Evolutionary conservation across 2,797 vertebrate species (phyloP).

Genomic region (Thunnus albacares): DNA sequence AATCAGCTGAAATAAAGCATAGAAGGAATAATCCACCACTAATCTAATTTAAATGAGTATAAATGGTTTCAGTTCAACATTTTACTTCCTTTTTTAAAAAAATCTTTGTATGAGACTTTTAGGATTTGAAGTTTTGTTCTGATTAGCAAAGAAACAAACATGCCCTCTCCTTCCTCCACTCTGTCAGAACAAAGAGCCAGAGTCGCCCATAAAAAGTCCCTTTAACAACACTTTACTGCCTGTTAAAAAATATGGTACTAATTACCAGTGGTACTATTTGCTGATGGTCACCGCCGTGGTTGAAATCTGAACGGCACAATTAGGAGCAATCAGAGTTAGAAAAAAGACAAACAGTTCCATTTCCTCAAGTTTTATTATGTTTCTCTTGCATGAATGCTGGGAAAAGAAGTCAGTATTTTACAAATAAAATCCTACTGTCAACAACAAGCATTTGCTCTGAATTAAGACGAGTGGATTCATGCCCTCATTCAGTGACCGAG

Average conservation of each 20-base stretch:
- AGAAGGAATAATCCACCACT: slow-evolving; percentile 8
- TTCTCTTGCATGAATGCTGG: slow-evolving; percentile 66
- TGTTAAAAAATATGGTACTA: slow-evolving; percentile 76
- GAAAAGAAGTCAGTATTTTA: slow-evolving; percentile 65
- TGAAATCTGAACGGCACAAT: slow-evolving; percentile 49
- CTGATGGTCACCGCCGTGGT: slow-evolving; percentile 66
- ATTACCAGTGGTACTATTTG: slow-evolving; percentile 60
- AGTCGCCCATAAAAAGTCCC: slow-evolving; percentile 60
- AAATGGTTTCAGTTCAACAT: slow-evolving; percentile 1
- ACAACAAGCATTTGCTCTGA: slow-evolving; percentile 66
- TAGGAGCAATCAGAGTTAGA: slow-evolving; percentile 53
- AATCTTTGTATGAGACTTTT: background rate
- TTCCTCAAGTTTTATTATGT: slow-evolving; percentile 61
- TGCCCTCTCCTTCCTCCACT: slow-evolving; percentile 29
- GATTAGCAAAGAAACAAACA: slow-evolving; percentile 61
- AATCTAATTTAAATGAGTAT: slow-evolving; percentile 20
- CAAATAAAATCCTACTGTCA: slow-evolving; percentile 51
- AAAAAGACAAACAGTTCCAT: slow-evolving; percentile 55
- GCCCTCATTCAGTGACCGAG: slow-evolving; percentile 25
- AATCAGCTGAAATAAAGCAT: slow-evolving; percentile 41
- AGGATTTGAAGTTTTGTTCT: slow-evolving; percentile 21
- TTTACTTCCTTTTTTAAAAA: slow-evolving; percentile 3
- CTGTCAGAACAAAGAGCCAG: slow-evolving; percentile 63
- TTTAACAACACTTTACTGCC: slow-evolving; percentile 73
- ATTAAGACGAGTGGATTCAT: slow-evolving; percentile 49